Evolutionary conservation across 2,888 invertebrate species (phyloP), one percentile per base, ranked within the genome.

Genomic region (Cloeon dipterum): DNA sequence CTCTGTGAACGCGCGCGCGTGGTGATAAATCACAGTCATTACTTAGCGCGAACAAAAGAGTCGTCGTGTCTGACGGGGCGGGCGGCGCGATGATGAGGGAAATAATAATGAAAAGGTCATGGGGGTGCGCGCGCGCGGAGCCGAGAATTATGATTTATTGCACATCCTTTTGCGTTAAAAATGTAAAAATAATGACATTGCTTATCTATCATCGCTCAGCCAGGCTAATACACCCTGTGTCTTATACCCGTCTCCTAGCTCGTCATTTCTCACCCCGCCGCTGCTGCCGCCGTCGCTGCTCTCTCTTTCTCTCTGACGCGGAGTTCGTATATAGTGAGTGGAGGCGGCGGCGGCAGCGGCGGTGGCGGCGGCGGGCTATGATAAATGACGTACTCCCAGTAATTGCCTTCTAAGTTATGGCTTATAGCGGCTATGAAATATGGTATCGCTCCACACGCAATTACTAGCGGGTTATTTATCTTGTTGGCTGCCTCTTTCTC

Each of bases 371-470:
- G 26, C 29, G 36, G 36, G 26, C 32, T 19, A 32, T 63, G 63
- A 64, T 64, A 62, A 63, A 63, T 58, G 62, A 62, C 58, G 57
- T 62, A 63, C 63, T 64, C 61, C 58, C 57, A 55, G 61, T 63
- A 63, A 64, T 64, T 63, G 62, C 62, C 62, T 61, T 52, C 59
- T 61, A 63, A 63, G 62, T 62, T 62, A 63, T 63, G 62, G 61
- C 59, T 59, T 58, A 59, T 59, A 60, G 58, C 59, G 57, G 56
- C 52, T 59, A 61, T 63, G 63, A 63, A 62, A 62, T 63, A 63
- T 62, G 62, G 61, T 59, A 59, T 61, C 59, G 61, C 57, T 61
- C 62, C 56, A 55, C 60, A 60, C 59, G 62, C 62, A 63, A 62
- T 63, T 62, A 62, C 62, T 53, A 57, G 52, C 55, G 52, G 58